Evolutionary conservation across 2,113 vertebrate genomes (phyloP), one percentile per base, ranked within the genome.

Genomic region (Macquaria australasica): DNA sequence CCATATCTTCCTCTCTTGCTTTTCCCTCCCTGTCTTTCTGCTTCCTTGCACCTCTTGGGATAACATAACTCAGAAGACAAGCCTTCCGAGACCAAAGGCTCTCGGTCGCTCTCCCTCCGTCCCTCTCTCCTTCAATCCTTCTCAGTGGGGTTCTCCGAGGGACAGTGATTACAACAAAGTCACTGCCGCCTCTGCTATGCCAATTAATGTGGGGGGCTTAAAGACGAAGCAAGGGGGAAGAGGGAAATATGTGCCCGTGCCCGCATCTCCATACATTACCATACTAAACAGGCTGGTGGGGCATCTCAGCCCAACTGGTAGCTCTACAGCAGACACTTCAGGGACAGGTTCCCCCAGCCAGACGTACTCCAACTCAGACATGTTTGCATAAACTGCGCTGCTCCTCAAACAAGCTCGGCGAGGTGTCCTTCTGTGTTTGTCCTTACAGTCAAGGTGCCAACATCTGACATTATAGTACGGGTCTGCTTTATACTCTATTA

Each of bases 231-330:
- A 50, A 55, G 66, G 79, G 81, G 73, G 79, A 66, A 83, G 77
- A 88, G 78, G 70, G 68, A 63, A 74, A 79, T n/a, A 86, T 76
- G 77, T 25, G 79, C 51, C 82, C 63, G 63, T 77, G 80, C 64
- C 80, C 71, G 11, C 81, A 91, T 94, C 91, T 90, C 90, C 91
- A 95, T 94, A 87, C 91, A 95, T 95, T 94, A 94, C 75, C 94
- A 95, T 94, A 91, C 69, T 94, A 92, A 94, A 91, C 84, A 94
- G 91, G 72, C 79, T 89, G 92, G 80, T 88, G 81, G 73, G 72
- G 82, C 18, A 74, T 86, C 83, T 75, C 59, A 68, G 80, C 43
- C 79, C 84, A 83, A 92, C 79, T 86, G 81, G 80, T 85, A 58
- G 90, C 90, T 88, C 83, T 81, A 82, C 88, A 87, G 81, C 80